Conservation (phyloP, 2,113 vertebrate species). For the Reinhardtius hippoglossoides region DNA sequence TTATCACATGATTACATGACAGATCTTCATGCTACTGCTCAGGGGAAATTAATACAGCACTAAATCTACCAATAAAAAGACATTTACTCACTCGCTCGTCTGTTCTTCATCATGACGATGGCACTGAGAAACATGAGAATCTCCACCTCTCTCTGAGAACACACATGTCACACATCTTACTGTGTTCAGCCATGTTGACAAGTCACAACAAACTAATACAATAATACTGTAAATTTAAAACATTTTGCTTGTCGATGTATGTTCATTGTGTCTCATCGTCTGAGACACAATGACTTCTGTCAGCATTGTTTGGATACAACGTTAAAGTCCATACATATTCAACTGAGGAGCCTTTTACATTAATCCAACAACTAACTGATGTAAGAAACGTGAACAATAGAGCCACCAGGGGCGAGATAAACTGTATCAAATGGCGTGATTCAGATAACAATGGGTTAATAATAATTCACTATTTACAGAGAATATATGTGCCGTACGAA, state of each 20-base stretch:
- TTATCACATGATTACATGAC: neutral
- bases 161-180: slow-evolving; percentile 6
- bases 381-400: too few species aligned
- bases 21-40: too few species aligned
- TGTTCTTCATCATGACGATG: slow-evolving; percentile 99
- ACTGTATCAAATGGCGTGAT: neutral
- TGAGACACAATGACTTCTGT: too few species aligned
- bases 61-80: neutral
- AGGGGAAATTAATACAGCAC: neutral
- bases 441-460: neutral
- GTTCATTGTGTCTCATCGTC: too few species aligned
- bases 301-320: too few species aligned
- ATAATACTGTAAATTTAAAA: too few species aligned
- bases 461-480: neutral
- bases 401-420: neutral
- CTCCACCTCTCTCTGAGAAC: slow-evolving; percentile 92
- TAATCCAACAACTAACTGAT: too few species aligned
- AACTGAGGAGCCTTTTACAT: too few species aligned
- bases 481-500: neutral
- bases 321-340: too few species aligned
- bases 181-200: neutral
- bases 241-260: too few species aligned
- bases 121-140: slow-evolving; percentile 98
- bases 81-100: slow-evolving; percentile 91
- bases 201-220: too few species aligned